Base-by-base conservation (phyloP, 2,113 vertebrate species). In the Semnornis frantzii region DNA sequence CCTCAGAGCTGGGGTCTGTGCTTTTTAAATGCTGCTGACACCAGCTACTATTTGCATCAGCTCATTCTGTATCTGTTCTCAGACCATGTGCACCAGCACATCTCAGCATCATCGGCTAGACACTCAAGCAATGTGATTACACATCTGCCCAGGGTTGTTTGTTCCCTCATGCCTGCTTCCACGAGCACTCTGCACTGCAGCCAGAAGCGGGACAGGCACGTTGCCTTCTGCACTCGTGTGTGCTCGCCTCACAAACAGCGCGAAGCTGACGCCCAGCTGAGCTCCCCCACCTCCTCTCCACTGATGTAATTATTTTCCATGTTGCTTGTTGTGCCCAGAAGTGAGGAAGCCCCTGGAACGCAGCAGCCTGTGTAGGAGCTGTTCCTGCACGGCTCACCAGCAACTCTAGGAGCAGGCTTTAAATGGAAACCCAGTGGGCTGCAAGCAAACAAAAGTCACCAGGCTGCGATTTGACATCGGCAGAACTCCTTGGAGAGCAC, bases 291-390 rank as follows among this genome's bases (percentile, higher is more conserved):
- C 90, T 83, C 66, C 62, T 82, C 82, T 81, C 62, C 55, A 34
- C 50, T 94, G 93, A 81, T 75, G 85, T 82, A 34, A 88, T 84
- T 69, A 59, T 94, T 95, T 96, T 94, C 92, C 82, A 13, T 5
- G 44, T n/a, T 62, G 66, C 39, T 78, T 34, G 11, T 66, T 77
- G 27, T 52, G 50, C 76, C 58, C 82, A 79, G 77, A 72, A 90
- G 27, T 12, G 27, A 94, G 69, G 60, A 82, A 89, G 55, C 23
- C 71, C 84, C 59, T 63, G 71, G 59, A 93, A 92, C 0, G 8
- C 81, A 60, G 94, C 80, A 79, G 71, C n/a, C 50, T 3, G 1
- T 57, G 69, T 34, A 34, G 39, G 54, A 91, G 55, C 55, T 72
- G n/a, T 73, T 86, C 63, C 70, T 82, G 63, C 66, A 31, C 48